Evolutionary conservation across 1,140 invertebrate genomes (phyloP).

Genomic region (Drosophila ohnishii): DNA sequence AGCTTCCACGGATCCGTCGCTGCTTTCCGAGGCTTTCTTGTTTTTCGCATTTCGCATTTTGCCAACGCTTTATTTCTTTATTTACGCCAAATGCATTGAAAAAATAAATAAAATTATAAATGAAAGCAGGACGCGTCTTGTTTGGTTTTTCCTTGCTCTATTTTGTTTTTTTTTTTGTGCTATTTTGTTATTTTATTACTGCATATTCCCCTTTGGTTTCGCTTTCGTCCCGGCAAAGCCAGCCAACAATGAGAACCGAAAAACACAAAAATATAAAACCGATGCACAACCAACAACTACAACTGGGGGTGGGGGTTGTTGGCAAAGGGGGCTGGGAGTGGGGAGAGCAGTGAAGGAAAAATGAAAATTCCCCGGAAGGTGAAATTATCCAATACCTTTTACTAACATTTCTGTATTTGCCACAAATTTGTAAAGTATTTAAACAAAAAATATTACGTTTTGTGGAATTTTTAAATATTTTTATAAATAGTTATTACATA

Average conservation of each 20-base stretch:
- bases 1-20: constrained; percentile 17
- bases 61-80: constrained; percentile 66
- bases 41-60: constrained; percentile 52
- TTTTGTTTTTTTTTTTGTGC: constrained; percentile 35
- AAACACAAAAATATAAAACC: constrained; percentile 41
- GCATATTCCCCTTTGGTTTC: constrained; percentile 67
- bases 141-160: constrained; percentile 48
- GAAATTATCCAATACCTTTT: constrained; percentile 19
- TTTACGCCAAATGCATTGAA: constrained; percentile 74
- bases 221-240: constrained; percentile 56
- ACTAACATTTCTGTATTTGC: not conserved
- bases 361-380: constrained; percentile 1
- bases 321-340: not conserved
- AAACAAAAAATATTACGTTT: not conserved
- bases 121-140: constrained; percentile 62
- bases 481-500: not conserved
- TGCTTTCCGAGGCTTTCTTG: not conserved
- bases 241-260: constrained; percentile 68
- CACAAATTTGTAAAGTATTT: not conserved
- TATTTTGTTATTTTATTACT: constrained; percentile 78
- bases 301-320: not conserved
- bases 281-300: constrained; percentile 36
- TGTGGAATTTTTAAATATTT: not conserved
- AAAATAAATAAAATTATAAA: constrained; percentile 81
- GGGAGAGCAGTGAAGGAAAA: not conserved